phyloP scores from a whole-genome alignment of 2,888 invertebrate genomes.

The Dryococelus australis region DNA sequence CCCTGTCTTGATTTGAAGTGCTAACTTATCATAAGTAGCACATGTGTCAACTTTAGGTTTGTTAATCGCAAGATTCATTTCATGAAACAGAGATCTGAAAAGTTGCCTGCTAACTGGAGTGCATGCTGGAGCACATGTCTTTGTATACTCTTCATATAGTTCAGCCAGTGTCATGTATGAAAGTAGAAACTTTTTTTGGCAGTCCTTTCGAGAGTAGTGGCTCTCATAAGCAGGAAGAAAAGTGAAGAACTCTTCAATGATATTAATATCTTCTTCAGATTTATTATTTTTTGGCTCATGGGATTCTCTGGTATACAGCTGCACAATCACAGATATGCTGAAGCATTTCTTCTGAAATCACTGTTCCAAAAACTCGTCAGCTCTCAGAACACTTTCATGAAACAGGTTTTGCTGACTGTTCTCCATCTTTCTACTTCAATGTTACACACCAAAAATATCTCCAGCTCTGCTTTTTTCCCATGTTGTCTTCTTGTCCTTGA shows the following conservation, averaged over 20 bases:
- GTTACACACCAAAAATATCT: constrained; percentile 13
- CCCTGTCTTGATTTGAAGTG: neutral
- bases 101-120: constrained; percentile 9
- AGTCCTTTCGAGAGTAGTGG: constrained; percentile 18
- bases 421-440: constrained; percentile 1
- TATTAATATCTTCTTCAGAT: neutral
- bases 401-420: constrained; percentile 6
- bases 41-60: constrained; percentile 17
- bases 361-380: neutral
- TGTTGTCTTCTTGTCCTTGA: constrained; percentile 21
- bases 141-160: constrained; percentile 12
- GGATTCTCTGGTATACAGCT: neutral
- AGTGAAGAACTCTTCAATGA: neutral
- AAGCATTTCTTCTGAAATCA: neutral
- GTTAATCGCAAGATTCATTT: constrained; percentile 11
- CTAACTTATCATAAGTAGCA: constrained; percentile 24
- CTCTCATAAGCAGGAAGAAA: neutral
- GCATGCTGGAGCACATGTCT: neutral
- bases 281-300: constrained; percentile 21
- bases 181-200: neutral
- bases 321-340: neutral
- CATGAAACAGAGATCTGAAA: constrained; percentile 6
- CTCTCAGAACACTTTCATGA: constrained; percentile 25
- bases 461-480: neutral
- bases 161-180: constrained; percentile 21